A percentile compares a stretch with the other conserved stretches of the same genome.
Evolutionary conservation across 2,888 invertebrate species (phyloP).

Genomic region (Chymomyza caudatula): DNA sequence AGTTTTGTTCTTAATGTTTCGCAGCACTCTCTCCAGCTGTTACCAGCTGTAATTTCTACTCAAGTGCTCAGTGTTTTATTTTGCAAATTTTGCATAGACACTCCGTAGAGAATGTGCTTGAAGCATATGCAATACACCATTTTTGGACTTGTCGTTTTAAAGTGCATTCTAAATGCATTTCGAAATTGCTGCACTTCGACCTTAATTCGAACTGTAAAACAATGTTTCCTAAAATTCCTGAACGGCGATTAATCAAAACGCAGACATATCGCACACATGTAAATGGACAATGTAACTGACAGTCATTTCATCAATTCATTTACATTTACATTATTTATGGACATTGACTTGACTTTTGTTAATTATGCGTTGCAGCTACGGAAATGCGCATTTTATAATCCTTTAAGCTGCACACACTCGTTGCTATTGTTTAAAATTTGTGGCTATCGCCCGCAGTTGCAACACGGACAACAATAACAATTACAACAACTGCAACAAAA

Average conservation of each 20-base stretch:
- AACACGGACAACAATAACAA: conserved; percentile 1
- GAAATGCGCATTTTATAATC: conserved; percentile 52
- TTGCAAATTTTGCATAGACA: no score
- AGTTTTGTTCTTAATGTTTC: no score
- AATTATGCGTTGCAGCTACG: conserved; percentile 53
- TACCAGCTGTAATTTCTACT: no score
- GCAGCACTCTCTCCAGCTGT: no score
- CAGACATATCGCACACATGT: not conserved
- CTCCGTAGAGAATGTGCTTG: no score
- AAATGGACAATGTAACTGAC: not conserved
- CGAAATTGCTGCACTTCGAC: no score
- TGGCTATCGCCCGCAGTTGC: not conserved
- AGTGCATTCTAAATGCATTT: no score
- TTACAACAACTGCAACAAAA: conserved; percentile 1
- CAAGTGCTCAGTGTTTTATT: no score
- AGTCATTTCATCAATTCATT: conserved; percentile 30
- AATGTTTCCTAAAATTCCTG: no score
- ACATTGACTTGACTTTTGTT: conserved; percentile 37
- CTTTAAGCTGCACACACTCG: conserved; percentile 41
- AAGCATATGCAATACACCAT: no score
- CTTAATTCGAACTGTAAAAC: no score
- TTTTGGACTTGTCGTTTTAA: no score
- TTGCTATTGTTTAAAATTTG: not conserved
- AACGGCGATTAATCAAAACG: not conserved
- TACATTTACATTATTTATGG: conserved; percentile 58